Conservation (phyloP, 2,113 vertebrate genomes). For the Pipa parva region DNA sequence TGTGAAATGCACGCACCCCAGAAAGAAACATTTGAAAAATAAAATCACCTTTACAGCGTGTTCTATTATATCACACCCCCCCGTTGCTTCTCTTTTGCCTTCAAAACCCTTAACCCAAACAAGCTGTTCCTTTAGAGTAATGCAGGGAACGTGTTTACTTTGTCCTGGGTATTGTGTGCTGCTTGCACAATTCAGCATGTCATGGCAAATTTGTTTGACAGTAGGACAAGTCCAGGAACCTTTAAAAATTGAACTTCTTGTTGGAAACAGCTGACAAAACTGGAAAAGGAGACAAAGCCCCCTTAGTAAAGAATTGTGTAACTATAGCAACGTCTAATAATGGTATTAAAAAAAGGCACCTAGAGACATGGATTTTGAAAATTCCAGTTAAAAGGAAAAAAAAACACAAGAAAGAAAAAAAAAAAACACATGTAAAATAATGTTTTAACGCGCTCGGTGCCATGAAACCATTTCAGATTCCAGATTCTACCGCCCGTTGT, state of each 20-base stretch:
- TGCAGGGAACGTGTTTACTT: too few relatives aligned
- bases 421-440: not conserved
- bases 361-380: slow-evolving; percentile 47
- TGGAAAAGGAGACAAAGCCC: slow-evolving; percentile 48
- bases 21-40: slow-evolving; percentile 3
- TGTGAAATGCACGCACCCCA: slow-evolving; percentile 6
- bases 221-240: not conserved
- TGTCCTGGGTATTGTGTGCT: too few relatives aligned
- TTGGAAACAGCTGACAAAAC: slow-evolving; percentile 37
- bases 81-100: not conserved
- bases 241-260: slow-evolving; percentile 52
- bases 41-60: slow-evolving; percentile 16
- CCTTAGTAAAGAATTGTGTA: slow-evolving; percentile 10
- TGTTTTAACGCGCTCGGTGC: not conserved
- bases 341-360: slow-evolving; percentile 48
- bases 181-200: not conserved
- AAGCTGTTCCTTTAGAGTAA: not conserved
- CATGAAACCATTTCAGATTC: not conserved
- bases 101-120: not conserved
- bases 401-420: slow-evolving; percentile 8
- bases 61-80: slow-evolving; percentile 11
- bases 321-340: slow-evolving; percentile 55
- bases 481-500: too few relatives aligned
- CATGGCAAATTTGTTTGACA: not conserved
- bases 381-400: slow-evolving; percentile 21